phyloP scores from a whole-genome alignment of 1,140 invertebrate species.

The Cherax quadricarinatus region DNA sequence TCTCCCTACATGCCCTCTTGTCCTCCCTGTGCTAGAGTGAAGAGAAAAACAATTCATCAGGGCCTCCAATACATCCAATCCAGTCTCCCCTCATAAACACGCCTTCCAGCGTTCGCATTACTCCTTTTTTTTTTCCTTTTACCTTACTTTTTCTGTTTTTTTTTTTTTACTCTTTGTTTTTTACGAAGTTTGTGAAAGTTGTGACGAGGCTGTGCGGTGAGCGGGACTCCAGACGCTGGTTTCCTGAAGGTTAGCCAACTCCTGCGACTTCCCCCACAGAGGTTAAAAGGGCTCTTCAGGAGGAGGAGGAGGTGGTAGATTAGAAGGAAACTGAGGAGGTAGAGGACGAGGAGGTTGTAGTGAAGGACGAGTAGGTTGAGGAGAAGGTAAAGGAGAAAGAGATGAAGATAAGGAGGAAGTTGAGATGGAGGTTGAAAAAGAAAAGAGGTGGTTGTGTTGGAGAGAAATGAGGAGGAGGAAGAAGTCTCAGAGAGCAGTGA shows the following conservation, averaged over 20 bases:
- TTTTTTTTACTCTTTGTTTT: neutral
- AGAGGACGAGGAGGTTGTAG: no score
- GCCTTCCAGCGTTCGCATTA: neutral
- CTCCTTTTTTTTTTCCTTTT: neutral
- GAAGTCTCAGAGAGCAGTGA: no score
- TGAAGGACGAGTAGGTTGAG: no score
- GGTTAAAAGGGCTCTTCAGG: neutral
- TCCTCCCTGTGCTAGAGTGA: no score
- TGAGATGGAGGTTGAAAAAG: no score
- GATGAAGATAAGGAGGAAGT: no score
- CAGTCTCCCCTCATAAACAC: neutral
- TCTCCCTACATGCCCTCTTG: neutral
- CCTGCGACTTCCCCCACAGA: conserved; percentile 32
- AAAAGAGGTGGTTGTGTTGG: no score
- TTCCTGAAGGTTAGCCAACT: conserved; percentile 17
- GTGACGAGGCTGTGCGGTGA: neutral
- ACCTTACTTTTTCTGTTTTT: neutral
- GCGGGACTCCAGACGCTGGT: neutral
- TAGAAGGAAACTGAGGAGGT: no score
- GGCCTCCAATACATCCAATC: neutral
- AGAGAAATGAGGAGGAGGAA: no score
- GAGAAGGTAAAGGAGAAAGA: no score
- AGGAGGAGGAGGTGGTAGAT: neutral
- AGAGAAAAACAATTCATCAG: no score
- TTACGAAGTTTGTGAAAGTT: neutral